A percentile compares a stretch with the other conserved stretches of the same genome.
These are phyloP conservation scores for Lepidurus couesii DNA, from an alignment of 1,140 invertebrate species.

Conservation along the genomic window DNA sequence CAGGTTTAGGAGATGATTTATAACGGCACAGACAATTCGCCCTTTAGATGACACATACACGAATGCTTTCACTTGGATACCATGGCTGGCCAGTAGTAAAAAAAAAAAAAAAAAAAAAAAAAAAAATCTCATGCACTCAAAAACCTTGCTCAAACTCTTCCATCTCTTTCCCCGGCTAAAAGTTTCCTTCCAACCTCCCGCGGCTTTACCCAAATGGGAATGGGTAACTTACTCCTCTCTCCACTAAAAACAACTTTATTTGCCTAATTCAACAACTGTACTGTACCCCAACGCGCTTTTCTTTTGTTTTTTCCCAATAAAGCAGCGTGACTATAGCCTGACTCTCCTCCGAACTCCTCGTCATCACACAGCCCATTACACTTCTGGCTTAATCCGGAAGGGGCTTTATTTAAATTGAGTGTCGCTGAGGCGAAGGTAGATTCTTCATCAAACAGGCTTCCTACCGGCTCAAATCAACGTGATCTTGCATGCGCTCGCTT, in stretches of 20 bases:
- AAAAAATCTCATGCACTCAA: neutral
- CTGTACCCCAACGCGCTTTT: neutral
- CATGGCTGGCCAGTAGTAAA: neutral
- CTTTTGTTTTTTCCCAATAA: slow-evolving; percentile 3
- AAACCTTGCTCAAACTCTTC: neutral
- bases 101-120: neutral
- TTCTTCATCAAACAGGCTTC: slow-evolving; percentile 19
- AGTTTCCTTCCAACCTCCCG: neutral
- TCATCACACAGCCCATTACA: slow-evolving; percentile 18
- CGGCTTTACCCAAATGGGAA: neutral
- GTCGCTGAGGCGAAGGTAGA: slow-evolving; percentile 17
- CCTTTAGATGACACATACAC: neutral
- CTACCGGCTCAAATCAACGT: slow-evolving; percentile 13
- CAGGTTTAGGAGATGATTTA: slow-evolving; percentile 3
- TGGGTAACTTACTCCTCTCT: neutral
- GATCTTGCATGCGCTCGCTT: slow-evolving; percentile 12
- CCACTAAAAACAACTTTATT: neutral
- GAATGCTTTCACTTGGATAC: neutral
- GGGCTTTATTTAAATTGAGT: slow-evolving; percentile 22
- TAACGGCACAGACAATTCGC: neutral
- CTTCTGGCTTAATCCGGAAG: neutral
- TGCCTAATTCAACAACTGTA: neutral
- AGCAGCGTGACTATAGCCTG: neutral
- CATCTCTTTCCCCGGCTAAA: neutral
- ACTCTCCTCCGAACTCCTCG: neutral